Evolutionary conservation across 2,797 vertebrate genomes (phyloP), one percentile per base, ranked within the genome.

Genomic region (Etheostoma perlongum): DNA sequence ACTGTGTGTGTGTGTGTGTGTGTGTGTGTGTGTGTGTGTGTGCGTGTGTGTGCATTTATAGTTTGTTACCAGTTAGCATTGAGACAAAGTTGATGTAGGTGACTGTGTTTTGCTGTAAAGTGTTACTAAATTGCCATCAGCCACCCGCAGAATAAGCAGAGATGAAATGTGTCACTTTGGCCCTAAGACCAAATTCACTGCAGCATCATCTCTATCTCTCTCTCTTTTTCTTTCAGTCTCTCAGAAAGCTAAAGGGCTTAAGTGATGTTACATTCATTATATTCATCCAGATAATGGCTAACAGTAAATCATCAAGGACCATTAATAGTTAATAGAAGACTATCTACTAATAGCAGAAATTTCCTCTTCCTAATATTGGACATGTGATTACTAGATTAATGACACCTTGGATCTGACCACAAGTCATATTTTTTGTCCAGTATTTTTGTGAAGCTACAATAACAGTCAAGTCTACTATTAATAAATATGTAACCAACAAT

Each of bases 391-490:
- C 71, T 84, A 88, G 67, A 82, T 83, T 82, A 81, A 86, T 63
- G 67, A 85, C 77, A 82, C 76, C 75, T 68, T 76, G 58, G 76
- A 76, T 67, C 55, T 14, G 23, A 74, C 81, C 36, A 11, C 36
- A 40, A 40, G 36, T 40, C 36, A 30, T 72, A 74, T 81, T 82
- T 86, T 85, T 87, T 84, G 62, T 2, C 25, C 76, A 72, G 52
- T 59, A 42, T 83, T 87, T 89, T 85, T 88, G 85, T 80, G 74
- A 88, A 85, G 83, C 82, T 90, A 91, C 84, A 72, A 46, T 93
- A 93, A 94, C 91, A 94, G 92, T 94, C 91, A 92, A 81, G 84
- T 91, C 82, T 93, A 91, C 82, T 71, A 67, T 79, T 68, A 78
- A 85, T 90, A 90, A 65, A 87, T 84, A 83, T 77, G 74, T 67